Evolutionary conservation across 1,140 invertebrate genomes (phyloP).

Genomic region (Eupristina koningsbergeri): DNA sequence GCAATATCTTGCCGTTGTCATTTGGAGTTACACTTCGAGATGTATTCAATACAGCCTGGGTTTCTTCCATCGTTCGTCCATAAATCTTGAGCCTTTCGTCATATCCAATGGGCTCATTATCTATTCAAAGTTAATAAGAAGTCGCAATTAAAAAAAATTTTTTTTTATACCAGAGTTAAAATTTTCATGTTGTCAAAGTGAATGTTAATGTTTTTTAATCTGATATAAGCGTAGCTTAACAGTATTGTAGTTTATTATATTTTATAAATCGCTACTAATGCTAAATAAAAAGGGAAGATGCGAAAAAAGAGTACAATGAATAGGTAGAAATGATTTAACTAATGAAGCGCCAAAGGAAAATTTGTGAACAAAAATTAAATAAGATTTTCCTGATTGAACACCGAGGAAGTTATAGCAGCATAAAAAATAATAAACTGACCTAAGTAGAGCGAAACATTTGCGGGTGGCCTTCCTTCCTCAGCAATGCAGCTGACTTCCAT

Average conservation of each 20-base stretch:
- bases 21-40: conserved; percentile 76
- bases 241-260: no score
- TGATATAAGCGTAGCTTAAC: no score
- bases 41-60: conserved; percentile 76
- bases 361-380: neutral
- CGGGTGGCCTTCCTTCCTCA: conserved; percentile 79
- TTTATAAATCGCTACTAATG: no score
- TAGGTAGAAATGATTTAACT: no score
- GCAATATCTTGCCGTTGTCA: conserved; percentile 78
- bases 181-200: no score
- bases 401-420: neutral
- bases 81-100: conserved; percentile 74
- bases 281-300: no score
- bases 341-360: no score
- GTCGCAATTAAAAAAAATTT: no score
- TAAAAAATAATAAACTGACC: conserved; percentile 29
- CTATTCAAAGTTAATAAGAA: no score
- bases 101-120: conserved; percentile 76
- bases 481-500: conserved; percentile 80
- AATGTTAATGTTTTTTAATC: no score
- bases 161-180: no score
- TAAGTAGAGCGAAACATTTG: conserved; percentile 79
- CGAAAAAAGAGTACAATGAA: no score
- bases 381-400: neutral
- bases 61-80: conserved; percentile 61